phyloP scores from a whole-genome alignment of 2,888 invertebrate species.

The Melipona beecheii region DNA sequence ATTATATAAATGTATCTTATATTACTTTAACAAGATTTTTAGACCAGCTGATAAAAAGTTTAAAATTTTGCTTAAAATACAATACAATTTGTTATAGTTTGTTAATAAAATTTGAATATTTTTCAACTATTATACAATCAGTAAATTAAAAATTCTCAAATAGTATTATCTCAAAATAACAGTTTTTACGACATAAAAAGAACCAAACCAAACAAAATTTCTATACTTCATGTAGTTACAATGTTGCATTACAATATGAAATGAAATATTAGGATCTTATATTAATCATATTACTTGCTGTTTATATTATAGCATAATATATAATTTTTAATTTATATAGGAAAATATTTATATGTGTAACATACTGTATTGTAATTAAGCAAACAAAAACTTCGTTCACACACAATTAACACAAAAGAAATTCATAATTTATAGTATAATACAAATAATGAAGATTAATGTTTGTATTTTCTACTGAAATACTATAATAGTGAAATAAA shows the following conservation, averaged over 20 bases:
- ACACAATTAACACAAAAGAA: conserved; percentile 13
- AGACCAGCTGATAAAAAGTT: background rate
- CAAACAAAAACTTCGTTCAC: conserved; percentile 31
- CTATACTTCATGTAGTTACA: conserved; percentile 8
- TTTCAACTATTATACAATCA: conserved; percentile 11
- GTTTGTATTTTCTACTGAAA: conserved; percentile 51
- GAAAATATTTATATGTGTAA: conserved; percentile 36
- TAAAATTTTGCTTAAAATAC: conserved; percentile 2
- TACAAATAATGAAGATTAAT: conserved; percentile 32
- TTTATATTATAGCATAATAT: conserved; percentile 6
- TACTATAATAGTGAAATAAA: conserved; percentile 14
- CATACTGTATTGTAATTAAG: conserved; percentile 20
- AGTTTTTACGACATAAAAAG: conserved; percentile 6
- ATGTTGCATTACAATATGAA: background rate
- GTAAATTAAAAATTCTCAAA: conserved; percentile 24
- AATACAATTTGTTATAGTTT: conserved; percentile 4
- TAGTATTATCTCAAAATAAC: conserved; percentile 15
- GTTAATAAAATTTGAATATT: background rate
- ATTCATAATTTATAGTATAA: conserved; percentile 28
- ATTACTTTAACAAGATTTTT: conserved; percentile 9
- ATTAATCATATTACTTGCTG: conserved; percentile 13
- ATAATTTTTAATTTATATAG: conserved; percentile 19
- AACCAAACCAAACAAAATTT: conserved; percentile 39
- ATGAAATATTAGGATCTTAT: conserved; percentile 29
- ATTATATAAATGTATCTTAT: conserved; percentile 38